Percentiles rank a stretch among this genome's conserved stretches.
Evolutionary conservation across 2,888 invertebrate species (phyloP).

Genomic region (Stegophylla sp.): DNA sequence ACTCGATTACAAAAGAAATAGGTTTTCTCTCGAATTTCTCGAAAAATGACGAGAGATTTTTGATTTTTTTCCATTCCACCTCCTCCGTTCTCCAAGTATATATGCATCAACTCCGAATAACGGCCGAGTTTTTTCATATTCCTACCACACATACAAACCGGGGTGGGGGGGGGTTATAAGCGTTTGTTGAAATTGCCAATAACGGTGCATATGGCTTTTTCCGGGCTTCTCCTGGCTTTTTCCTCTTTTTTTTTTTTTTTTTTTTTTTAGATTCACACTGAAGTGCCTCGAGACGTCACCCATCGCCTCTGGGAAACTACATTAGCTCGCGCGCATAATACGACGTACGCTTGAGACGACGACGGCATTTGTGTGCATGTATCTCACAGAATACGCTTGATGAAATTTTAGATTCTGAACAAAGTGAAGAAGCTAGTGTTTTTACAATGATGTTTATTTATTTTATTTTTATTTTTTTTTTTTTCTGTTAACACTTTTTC

Average conservation of each 20-base stretch:
- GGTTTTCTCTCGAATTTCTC: conserved; percentile 1
- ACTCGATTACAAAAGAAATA: background rate
- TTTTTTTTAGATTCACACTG: conserved; percentile 21
- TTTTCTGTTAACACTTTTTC: too few species aligned
- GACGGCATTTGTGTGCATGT: too few species aligned
- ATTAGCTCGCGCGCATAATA: background rate
- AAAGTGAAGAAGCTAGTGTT: too few species aligned
- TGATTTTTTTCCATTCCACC: background rate
- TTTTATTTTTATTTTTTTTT: too few species aligned
- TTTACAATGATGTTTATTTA: too few species aligned
- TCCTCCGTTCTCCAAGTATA: too few species aligned
- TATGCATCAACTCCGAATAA: background rate
- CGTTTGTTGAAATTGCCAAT: conserved; percentile 25
- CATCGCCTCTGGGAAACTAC: background rate
- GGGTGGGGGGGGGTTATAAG: background rate
- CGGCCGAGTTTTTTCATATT: background rate
- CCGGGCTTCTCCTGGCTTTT: too few species aligned
- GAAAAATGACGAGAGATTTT: background rate
- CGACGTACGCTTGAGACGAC: too few species aligned
- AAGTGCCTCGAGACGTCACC: conserved; percentile 1
- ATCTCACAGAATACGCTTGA: too few species aligned
- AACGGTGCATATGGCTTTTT: background rate
- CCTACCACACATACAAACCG: too few species aligned
- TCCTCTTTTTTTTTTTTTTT: too few species aligned
- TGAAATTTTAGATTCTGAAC: too few species aligned